Conservation (phyloP, 2,113 vertebrate species). For the Motacilla alba region DNA sequence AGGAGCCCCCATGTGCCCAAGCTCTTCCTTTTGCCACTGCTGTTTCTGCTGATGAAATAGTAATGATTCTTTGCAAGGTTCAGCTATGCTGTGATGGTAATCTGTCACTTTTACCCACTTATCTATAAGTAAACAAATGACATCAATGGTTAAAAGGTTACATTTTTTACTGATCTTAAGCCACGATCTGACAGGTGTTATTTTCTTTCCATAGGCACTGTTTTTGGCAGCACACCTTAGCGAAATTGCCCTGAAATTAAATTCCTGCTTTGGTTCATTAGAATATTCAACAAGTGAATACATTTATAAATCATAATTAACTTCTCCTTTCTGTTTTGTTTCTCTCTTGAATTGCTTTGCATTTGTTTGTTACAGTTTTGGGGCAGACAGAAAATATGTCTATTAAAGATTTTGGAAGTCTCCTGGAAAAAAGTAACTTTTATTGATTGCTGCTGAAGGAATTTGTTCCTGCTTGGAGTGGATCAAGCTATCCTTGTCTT, state of each 20-base stretch:
- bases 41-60: background rate
- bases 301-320: conserved; percentile 71
- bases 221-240: conserved; percentile 9
- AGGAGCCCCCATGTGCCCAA: background rate
- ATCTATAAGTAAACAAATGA: background rate
- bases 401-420: background rate
- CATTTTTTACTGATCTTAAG: conserved; percentile 3
- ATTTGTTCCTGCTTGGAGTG: background rate
- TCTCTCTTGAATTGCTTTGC: conserved; percentile 50
- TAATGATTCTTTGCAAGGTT: background rate
- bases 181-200: background rate
- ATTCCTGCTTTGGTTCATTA: conserved; percentile 55
- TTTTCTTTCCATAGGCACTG: conserved; percentile 1
- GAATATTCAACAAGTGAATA: conserved; percentile 64
- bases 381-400: background rate
- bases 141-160: conserved; percentile 36
- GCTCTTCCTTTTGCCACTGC: background rate
- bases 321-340: conserved; percentile 43
- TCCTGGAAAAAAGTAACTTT: background rate
- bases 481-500: background rate
- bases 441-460: background rate
- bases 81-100: background rate
- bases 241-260: conserved; percentile 52
- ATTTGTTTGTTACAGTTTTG: background rate
- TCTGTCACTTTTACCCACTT: background rate